phyloP scores from a whole-genome alignment of 2,113 vertebrate genomes.

The Aramus guarauna region DNA sequence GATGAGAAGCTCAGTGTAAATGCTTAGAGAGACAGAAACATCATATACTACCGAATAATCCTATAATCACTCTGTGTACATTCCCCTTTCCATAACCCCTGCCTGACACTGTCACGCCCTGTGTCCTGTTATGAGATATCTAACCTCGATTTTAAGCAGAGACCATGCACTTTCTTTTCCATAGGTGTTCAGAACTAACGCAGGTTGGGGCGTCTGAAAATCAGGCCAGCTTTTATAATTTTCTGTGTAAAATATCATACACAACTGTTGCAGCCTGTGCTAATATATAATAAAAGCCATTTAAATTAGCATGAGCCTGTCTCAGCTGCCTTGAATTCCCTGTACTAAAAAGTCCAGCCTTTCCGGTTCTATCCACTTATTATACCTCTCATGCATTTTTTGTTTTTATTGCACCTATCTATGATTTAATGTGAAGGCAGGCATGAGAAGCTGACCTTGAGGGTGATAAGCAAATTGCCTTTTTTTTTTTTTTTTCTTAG shows the following conservation, averaged over 20 bases:
- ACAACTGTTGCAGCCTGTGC: neutral
- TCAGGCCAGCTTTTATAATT: neutral
- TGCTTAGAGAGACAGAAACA: conserved; percentile 17
- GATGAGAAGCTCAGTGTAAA: neutral
- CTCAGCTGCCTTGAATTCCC: neutral
- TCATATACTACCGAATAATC: neutral
- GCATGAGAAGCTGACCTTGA: neutral
- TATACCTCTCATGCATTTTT: neutral
- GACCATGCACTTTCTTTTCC: neutral
- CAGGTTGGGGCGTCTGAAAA: neutral
- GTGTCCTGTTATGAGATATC: neutral
- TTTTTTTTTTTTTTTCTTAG: neutral
- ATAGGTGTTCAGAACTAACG: neutral
- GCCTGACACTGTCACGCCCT: neutral
- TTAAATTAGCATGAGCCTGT: neutral
- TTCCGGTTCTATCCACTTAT: neutral
- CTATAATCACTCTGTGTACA: neutral
- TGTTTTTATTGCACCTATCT: neutral
- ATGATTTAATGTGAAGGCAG: neutral
- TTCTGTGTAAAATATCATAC: neutral
- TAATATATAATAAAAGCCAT: neutral
- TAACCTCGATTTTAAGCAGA: neutral
- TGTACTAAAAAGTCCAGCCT: neutral
- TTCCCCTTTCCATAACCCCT: neutral
- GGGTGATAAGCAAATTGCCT: neutral